Evolutionary conservation across 2,797 vertebrate genomes (phyloP).

Genomic region (Euthynnus affinis): DNA sequence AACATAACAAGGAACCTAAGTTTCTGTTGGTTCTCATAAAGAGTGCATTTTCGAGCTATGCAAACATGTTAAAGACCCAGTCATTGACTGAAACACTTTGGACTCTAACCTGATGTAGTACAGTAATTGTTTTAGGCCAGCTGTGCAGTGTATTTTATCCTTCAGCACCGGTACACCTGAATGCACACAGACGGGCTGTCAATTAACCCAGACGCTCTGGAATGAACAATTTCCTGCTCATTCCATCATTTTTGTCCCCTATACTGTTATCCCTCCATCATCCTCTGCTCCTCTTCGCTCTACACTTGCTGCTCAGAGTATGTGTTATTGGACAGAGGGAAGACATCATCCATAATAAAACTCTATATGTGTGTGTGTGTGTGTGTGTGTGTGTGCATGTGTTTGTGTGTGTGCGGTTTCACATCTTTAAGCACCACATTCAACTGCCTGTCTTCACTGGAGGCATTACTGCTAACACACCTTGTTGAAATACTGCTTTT

Average conservation of each 20-base stretch:
- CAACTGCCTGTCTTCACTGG: neutral
- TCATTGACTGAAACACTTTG: slow-evolving; percentile 26
- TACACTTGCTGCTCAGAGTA: slow-evolving; percentile 23
- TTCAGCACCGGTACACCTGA: slow-evolving; percentile 56
- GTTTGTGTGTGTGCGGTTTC: neutral
- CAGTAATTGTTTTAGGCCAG: slow-evolving; percentile 30
- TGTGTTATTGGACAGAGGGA: slow-evolving; percentile 24
- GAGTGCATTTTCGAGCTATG: neutral
- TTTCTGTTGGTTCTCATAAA: neutral
- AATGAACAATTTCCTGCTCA: slow-evolving; percentile 39
- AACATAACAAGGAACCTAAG: neutral
- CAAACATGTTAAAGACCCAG: slow-evolving; percentile 9
- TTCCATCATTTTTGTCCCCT: slow-evolving; percentile 37
- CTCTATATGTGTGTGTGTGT: neutral
- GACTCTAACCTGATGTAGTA: slow-evolving; percentile 29
- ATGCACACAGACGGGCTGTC: slow-evolving; percentile 48
- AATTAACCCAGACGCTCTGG: slow-evolving; percentile 60
- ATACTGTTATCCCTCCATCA: slow-evolving; percentile 35
- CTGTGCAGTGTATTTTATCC: slow-evolving; percentile 20
- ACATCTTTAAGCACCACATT: slow-evolving; percentile 2
- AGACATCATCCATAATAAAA: slow-evolving; percentile 27
- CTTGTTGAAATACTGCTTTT: neutral
- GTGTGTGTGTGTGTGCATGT: slow-evolving; percentile 3
- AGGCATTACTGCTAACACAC: neutral
- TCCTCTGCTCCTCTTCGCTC: slow-evolving; percentile 8